Evolutionary conservation across 1,140 invertebrate genomes (phyloP).

Genomic region (Euschistus heros): DNA sequence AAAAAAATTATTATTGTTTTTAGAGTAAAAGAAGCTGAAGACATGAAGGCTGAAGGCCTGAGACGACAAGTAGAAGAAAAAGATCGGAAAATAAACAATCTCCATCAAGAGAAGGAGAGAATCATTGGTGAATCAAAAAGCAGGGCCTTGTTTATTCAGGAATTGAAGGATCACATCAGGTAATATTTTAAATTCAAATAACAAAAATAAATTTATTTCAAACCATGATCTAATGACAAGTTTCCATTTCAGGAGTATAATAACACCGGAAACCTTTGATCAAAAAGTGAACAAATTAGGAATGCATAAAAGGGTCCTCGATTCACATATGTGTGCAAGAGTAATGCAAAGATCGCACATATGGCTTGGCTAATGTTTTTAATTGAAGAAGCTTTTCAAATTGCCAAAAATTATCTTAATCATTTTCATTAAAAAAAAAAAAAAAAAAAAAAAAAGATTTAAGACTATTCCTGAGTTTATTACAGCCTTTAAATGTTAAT

Average conservation of each 20-base stretch:
- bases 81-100: slow-evolving; percentile 31
- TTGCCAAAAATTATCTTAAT: no score
- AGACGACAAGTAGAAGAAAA: slow-evolving; percentile 31
- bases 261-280: slow-evolving; percentile 34
- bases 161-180: slow-evolving; percentile 33
- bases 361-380: slow-evolving; percentile 28
- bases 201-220: no score
- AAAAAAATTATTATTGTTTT: no score
- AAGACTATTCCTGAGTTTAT: no score
- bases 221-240: not conserved
- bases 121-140: slow-evolving; percentile 31
- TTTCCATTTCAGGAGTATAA: slow-evolving; percentile 23
- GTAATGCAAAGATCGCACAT: slow-evolving; percentile 32
- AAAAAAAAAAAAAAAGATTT: no score
- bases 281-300: slow-evolving; percentile 31
- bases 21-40: slow-evolving; percentile 31
- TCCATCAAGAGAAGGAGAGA: slow-evolving; percentile 31
- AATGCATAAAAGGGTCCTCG: slow-evolving; percentile 29
- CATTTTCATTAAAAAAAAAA: no score
- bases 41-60: slow-evolving; percentile 26
- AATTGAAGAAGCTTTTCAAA: not conserved
- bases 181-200: slow-evolving; percentile 19
- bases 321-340: slow-evolving; percentile 29
- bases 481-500: no score
- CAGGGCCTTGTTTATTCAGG: slow-evolving; percentile 32